Evolutionary conservation across 2,797 vertebrate species (phyloP).

Genomic region (Crypturellus tataupa): DNA sequence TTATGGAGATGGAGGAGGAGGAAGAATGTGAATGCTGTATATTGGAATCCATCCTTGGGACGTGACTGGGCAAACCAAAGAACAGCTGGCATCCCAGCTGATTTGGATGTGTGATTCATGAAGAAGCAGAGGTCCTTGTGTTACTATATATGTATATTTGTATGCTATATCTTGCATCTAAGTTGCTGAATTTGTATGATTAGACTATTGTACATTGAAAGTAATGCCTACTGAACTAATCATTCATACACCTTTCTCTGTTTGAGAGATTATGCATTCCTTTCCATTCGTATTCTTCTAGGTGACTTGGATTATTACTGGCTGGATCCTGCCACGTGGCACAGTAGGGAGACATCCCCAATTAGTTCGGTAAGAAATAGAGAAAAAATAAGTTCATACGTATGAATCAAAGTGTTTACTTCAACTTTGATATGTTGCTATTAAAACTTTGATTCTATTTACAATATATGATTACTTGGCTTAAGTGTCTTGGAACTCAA

Average conservation of each 20-base stretch:
- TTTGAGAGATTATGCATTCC: conserved; percentile 60
- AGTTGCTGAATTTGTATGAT: not conserved
- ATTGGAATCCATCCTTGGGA: not conserved
- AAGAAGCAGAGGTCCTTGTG: not conserved
- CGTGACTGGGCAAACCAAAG: not conserved
- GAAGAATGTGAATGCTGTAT: not conserved
- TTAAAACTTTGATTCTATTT: not conserved
- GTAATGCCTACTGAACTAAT: not conserved
- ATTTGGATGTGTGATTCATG: not conserved
- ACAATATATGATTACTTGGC: not conserved
- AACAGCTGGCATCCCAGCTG: not conserved
- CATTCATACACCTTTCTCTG: not conserved
- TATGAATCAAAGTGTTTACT: not conserved
- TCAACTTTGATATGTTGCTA: not conserved
- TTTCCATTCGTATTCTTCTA: conserved; percentile 72
- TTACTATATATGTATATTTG: not conserved
- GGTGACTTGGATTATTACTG: conserved; percentile 98
- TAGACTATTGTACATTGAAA: not conserved
- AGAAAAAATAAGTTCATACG: not conserved
- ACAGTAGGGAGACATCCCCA: conserved; percentile 90
- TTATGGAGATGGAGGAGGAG: not conserved
- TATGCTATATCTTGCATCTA: not conserved
- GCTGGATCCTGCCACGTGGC: conserved; percentile 96
- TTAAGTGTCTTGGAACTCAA: not conserved
- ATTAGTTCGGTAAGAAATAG: conserved; percentile 84